Conservation (phyloP, 2,888 invertebrate genomes). For the Platycnemis pennipes region DNA sequence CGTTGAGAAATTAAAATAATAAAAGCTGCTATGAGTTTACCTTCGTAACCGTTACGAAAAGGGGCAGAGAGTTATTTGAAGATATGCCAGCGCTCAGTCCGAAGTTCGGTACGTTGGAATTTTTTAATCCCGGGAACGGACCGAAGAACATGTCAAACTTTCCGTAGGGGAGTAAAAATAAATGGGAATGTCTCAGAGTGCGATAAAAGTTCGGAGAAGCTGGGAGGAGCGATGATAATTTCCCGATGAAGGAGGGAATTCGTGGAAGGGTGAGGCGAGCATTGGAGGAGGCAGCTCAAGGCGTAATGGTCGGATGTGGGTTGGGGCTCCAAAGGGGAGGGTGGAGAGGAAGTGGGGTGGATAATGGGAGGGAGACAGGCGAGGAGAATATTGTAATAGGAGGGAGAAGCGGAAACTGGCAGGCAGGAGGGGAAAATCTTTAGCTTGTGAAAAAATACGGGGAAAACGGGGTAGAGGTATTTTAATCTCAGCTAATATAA, state of each 20-base stretch:
- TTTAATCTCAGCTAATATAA: slow-evolving; percentile 57
- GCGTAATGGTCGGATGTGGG: background rate
- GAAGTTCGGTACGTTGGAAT: slow-evolving; percentile 7
- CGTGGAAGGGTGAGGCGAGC: slow-evolving; percentile 6
- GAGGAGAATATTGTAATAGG: background rate
- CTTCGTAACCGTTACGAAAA: background rate
- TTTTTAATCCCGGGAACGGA: slow-evolving; percentile 21
- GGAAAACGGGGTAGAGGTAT: background rate
- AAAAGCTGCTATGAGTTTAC: background rate
- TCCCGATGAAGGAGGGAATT: slow-evolving; percentile 18
- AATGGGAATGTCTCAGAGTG: slow-evolving; percentile 43
- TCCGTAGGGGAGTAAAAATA: slow-evolving; percentile 42
- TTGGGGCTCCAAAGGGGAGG: background rate
- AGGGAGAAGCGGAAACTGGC: background rate
- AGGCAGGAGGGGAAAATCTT: background rate
- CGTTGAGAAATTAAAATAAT: background rate
- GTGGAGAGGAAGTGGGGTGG: background rate
- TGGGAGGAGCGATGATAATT: slow-evolving; percentile 50
- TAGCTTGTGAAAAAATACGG: background rate
- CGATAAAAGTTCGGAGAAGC: slow-evolving; percentile 30
- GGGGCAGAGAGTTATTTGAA: background rate
- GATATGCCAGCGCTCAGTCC: background rate
- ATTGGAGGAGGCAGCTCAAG: background rate
- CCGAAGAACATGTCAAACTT: slow-evolving; percentile 7
- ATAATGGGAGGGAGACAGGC: background rate